A percentile compares a stretch with the other conserved stretches of the same genome.
Evolutionary conservation across 2,113 vertebrate genomes (phyloP).

Genomic region (Pongo pygmaeus): DNA sequence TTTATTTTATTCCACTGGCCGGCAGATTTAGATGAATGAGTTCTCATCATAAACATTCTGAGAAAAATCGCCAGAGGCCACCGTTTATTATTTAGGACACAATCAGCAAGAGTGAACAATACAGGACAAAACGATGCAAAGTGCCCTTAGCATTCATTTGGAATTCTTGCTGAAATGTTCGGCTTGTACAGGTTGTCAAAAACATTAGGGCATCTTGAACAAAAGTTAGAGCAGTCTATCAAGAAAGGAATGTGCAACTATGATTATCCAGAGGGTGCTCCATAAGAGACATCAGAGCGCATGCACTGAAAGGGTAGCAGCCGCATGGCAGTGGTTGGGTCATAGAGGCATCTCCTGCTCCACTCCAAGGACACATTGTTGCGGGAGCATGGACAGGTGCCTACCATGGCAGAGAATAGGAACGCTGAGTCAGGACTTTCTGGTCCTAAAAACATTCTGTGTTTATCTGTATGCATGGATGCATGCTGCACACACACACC

Average conservation of each 20-base stretch:
- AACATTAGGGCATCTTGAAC: slow-evolving; percentile 80
- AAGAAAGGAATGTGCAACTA: slow-evolving; percentile 74
- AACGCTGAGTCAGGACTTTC: slow-evolving; percentile 56
- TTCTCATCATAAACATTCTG: slow-evolving; percentile 95
- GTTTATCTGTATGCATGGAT: rapidly evolving
- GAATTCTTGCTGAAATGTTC: slow-evolving; percentile 85
- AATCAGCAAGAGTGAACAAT: slow-evolving; percentile 85
- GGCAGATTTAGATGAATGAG: slow-evolving; percentile 97
- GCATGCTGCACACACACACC: background rate
- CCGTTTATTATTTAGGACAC: slow-evolving; percentile 89
- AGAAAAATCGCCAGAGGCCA: slow-evolving; percentile 85
- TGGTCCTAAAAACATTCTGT: slow-evolving; percentile 49
- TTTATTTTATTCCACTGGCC: slow-evolving; percentile 97
- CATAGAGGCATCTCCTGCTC: slow-evolving; percentile 78
- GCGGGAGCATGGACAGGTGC: slow-evolving; percentile 71
- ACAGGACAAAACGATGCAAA: slow-evolving; percentile 82
- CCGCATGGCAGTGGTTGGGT: slow-evolving; percentile 79
- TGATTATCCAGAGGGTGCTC: slow-evolving; percentile 79
- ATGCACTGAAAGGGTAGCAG: slow-evolving; percentile 72
- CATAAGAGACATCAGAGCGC: slow-evolving; percentile 74
- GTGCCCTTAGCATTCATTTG: slow-evolving; percentile 85
- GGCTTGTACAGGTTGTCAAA: slow-evolving; percentile 83
- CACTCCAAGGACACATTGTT: slow-evolving; percentile 76
- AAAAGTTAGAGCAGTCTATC: slow-evolving; percentile 80
- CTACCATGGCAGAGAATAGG: background rate